Evolutionary conservation across 1,140 invertebrate genomes (phyloP).

Genomic region (Pristionchus pacificus): DNA sequence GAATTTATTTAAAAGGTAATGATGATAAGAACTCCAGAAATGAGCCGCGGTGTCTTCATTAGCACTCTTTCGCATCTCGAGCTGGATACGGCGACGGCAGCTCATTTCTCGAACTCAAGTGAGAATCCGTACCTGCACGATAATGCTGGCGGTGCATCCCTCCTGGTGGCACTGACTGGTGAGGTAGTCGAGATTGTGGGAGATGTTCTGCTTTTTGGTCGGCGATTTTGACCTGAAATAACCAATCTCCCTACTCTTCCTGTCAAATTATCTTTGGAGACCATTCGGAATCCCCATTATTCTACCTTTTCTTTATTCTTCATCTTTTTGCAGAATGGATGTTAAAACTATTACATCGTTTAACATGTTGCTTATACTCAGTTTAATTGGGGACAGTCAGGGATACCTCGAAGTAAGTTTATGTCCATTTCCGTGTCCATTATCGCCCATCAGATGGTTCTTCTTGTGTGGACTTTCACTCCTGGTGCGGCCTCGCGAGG

Average conservation of each 20-base stretch:
- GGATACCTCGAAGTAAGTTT: too few species aligned
- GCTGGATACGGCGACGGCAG: too few species aligned
- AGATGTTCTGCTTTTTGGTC: slow-evolving; percentile 13
- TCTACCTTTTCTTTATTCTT: background rate
- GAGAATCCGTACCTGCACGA: slow-evolving; percentile 56
- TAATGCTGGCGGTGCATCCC: slow-evolving; percentile 50
- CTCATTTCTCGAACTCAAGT: too few species aligned
- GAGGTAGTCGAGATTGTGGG: slow-evolving; percentile 47
- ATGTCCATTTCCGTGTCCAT: too few species aligned
- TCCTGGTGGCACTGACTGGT: slow-evolving; percentile 51
- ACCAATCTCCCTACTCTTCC: background rate
- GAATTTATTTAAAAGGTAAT: too few species aligned
- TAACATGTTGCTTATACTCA: too few species aligned
- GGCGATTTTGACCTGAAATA: slow-evolving; percentile 29
- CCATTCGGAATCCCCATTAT: background rate
- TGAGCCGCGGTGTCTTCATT: slow-evolving; percentile 6
- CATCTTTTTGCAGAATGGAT: too few species aligned
- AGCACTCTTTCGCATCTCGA: slow-evolving; percentile 25
- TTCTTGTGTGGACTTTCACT: background rate
- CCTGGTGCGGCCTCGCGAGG: background rate
- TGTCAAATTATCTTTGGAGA: too few species aligned
- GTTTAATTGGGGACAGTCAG: too few species aligned
- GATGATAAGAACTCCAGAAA: too few species aligned
- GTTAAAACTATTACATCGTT: too few species aligned
- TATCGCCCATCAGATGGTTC: too few species aligned